Evolutionary conservation across 2,113 vertebrate genomes (phyloP), one percentile per base, ranked within the genome.

Genomic region (Microcebus jonahi): DNA sequence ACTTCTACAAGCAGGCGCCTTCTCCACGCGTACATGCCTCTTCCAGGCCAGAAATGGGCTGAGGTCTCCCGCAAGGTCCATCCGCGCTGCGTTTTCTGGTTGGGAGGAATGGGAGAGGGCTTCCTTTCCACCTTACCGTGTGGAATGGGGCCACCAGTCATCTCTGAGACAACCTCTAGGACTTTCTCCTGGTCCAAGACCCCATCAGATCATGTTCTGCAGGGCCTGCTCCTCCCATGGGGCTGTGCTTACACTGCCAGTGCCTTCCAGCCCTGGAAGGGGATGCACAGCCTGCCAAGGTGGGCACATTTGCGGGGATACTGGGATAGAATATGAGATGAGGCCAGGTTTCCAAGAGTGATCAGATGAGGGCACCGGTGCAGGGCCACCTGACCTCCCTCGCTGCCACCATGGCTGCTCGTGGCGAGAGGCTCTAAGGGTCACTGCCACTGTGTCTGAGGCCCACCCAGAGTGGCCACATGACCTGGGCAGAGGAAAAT

Each of bases 401-500:
- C 4, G 0, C 50, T 57, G 83, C 34, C 57, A 14, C 53, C 42
- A 23, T 0, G 8, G 36, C 63, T 18, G 59, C 42, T 80, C 10
- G 1, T 0, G 6, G 65, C 39, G 67, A 93, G 65, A n/a, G 70
- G 81, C 0, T 0, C 94, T 70, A 3, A 11, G 27, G 1, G 17
- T 27, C 84, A 29, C 39, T 12, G 25, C 5, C 21, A 31, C 67
- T 68, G n/a, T 25, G 55, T n/a, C 36, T 27, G 31, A 79, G 13
- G 42, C 17, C 57, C 68, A 25, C 20, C 36, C 11, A 45, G 25
- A 76, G 42, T 3, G 23, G 31, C 48, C 55, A 31, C 4, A 8
- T 12, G 76, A 12, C 55, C 55, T n/a, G 61, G 29, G 73, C n/a
- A 81, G 48, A 75, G 70, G 68, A 39, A 55, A 21, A 8, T 34